Conservation (phyloP, 2,888 invertebrate species). For the Lottia scabra region DNA sequence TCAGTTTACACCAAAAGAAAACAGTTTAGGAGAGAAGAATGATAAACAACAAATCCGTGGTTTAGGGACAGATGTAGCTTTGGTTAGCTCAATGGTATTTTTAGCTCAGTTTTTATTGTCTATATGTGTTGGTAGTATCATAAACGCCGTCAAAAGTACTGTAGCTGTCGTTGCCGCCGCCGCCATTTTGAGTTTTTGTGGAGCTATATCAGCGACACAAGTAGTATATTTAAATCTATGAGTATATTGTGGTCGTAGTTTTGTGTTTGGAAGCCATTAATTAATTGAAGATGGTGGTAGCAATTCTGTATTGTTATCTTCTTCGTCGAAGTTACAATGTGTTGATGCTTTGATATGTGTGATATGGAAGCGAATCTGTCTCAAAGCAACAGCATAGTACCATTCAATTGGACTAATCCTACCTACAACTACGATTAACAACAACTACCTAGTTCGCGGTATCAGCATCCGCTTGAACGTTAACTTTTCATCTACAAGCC, state of each 20-base stretch:
- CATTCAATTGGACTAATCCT: too few relatives aligned
- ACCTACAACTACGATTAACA: too few relatives aligned
- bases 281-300: too few relatives aligned
- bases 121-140: slow-evolving; percentile 73
- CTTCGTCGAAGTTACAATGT: too few relatives aligned
- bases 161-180: slow-evolving; percentile 90
- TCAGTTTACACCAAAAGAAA: slow-evolving; percentile 36
- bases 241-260: neutral
- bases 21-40: neutral
- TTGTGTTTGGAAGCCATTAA: too few relatives aligned
- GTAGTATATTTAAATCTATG: slow-evolving; percentile 89
- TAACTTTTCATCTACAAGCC: too few relatives aligned
- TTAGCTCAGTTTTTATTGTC: slow-evolving; percentile 93
- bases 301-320: too few relatives aligned
- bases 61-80: slow-evolving; percentile 93
- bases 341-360: too few relatives aligned
- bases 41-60: slow-evolving; percentile 75
- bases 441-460: too few relatives aligned
- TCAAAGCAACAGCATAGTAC: too few relatives aligned
- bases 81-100: slow-evolving; percentile 96
- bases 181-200: slow-evolving; percentile 85
- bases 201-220: slow-evolving; percentile 86
- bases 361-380: too few relatives aligned
- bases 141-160: slow-evolving; percentile 82
- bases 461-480: too few relatives aligned